phyloP scores from a whole-genome alignment of 2,113 vertebrate species.

The Tricholaema leucomelas region DNA sequence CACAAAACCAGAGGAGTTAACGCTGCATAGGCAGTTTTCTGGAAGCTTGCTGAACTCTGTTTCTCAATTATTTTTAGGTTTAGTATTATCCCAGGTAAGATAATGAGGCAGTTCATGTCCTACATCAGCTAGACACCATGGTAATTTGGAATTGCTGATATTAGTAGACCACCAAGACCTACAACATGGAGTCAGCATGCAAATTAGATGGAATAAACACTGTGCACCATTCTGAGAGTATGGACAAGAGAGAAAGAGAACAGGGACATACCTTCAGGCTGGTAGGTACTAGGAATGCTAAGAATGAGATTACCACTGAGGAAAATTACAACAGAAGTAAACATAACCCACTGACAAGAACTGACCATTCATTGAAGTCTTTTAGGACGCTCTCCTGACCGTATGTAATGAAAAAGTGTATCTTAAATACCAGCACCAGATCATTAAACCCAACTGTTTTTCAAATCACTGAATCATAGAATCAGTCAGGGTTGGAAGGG shows the following conservation, averaged over 20 bases:
- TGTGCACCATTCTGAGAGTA: background rate
- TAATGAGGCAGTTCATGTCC: background rate
- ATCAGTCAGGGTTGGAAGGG: too few species aligned
- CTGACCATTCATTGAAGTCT: constrained; percentile 9
- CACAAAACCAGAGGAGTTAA: background rate
- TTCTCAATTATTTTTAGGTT: background rate
- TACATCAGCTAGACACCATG: background rate
- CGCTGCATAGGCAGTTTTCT: background rate
- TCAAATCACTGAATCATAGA: too few species aligned
- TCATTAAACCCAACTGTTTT: background rate
- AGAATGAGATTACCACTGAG: background rate
- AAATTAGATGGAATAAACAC: background rate
- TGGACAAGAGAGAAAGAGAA: background rate
- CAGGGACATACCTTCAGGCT: background rate
- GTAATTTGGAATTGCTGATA: background rate
- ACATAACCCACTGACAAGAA: background rate
- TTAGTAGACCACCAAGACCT: background rate
- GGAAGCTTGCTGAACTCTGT: background rate
- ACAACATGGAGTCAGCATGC: background rate
- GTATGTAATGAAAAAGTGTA: background rate
- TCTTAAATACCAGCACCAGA: background rate
- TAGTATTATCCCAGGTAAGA: background rate
- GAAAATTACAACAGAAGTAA: constrained; percentile 13
- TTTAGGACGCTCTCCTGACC: constrained; percentile 5
- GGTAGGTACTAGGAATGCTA: background rate